A percentile compares a stretch with the other conserved stretches of the same genome.
These are phyloP conservation scores for Cuculus canorus DNA, from an alignment of 2,797 vertebrate genomes.

Conservation along the genomic window DNA sequence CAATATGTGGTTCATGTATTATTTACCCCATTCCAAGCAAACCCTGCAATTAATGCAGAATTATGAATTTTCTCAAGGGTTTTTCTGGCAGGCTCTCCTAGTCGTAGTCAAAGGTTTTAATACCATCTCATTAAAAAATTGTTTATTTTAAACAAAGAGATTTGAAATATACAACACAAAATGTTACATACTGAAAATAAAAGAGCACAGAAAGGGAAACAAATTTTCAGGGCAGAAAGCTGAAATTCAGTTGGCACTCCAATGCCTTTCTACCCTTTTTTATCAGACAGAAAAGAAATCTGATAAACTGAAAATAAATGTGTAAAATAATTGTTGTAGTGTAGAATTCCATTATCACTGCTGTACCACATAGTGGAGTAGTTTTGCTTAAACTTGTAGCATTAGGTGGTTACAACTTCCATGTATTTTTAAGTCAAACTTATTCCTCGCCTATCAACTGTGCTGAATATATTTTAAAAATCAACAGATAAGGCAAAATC, in stretches of 20 bases:
- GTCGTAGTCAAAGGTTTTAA: constrained; percentile 35
- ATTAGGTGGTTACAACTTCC: background rate
- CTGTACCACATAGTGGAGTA: background rate
- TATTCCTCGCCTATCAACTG: background rate
- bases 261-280: background rate
- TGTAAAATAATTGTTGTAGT: background rate
- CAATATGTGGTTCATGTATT: background rate
- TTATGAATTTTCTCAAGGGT: constrained; percentile 50
- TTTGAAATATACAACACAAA: background rate
- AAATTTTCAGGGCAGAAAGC: background rate
- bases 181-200: background rate
- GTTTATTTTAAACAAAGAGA: constrained; percentile 10
- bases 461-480: background rate
- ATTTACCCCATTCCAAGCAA: constrained; percentile 42
- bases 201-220: background rate
- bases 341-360: background rate
- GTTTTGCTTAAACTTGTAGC: background rate
- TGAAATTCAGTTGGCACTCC: background rate
- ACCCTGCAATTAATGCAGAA: constrained; percentile 51
- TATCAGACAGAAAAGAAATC: background rate
- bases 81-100: constrained; percentile 41
- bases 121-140: constrained; percentile 4
- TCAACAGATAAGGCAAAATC: background rate
- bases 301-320: background rate
- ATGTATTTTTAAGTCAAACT: background rate